Percentiles rank a stretch among this genome's conserved stretches.
phyloP scores from a whole-genome alignment of 2,113 vertebrate species.

The Tyto alba region DNA sequence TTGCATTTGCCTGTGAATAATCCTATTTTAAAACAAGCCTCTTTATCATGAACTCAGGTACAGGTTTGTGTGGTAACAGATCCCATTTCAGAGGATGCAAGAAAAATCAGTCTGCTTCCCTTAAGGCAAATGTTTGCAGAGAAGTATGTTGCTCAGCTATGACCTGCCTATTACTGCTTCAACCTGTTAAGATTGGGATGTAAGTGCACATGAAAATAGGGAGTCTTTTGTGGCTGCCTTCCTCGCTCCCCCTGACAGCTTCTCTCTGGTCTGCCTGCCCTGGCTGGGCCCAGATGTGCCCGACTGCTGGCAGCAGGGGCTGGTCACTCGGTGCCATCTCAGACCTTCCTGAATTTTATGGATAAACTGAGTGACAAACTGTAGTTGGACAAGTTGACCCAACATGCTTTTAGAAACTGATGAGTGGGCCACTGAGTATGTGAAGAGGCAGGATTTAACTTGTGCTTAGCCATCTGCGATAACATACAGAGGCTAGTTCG shows the following conservation, averaged over 20 bases:
- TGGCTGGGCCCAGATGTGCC: neutral
- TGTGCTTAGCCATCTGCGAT: neutral
- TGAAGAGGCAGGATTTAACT: neutral
- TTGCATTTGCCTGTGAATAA: neutral
- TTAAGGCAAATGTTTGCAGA: neutral
- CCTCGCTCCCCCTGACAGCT: neutral
- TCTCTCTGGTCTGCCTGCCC: fast-evolving
- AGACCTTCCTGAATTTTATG: neutral
- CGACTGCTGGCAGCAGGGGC: fast-evolving
- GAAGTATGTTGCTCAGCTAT: neutral
- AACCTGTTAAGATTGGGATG: neutral
- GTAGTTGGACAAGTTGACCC: fast-evolving
- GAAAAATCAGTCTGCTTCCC: neutral
- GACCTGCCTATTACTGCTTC: neutral
- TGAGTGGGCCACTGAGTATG: too few species aligned
- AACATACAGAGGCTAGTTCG: neutral
- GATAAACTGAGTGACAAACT: neutral
- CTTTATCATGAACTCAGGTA: neutral
- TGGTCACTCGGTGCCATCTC: fast-evolving
- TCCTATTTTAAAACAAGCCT: neutral
- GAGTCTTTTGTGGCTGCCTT: neutral
- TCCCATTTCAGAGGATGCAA: neutral
- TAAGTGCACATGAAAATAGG: neutral
- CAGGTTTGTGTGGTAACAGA: neutral
- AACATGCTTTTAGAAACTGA: neutral